phyloP scores from a whole-genome alignment of 2,113 vertebrate species.

The Urocynchramus pylzowi region DNA sequence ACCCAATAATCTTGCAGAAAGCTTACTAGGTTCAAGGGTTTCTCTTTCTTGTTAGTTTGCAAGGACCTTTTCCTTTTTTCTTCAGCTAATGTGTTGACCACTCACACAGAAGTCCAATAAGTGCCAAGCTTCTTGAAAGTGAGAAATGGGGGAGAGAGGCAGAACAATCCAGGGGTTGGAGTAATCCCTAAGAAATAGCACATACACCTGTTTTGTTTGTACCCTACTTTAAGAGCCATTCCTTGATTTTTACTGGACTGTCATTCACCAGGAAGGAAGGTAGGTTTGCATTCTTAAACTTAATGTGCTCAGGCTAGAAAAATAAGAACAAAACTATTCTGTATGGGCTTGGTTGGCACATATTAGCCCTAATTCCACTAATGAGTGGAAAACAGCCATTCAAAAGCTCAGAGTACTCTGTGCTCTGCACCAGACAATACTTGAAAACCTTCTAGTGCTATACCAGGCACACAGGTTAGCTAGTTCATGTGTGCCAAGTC shows the following conservation, averaged over 20 bases:
- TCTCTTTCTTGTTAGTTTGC: neutral
- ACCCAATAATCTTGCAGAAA: neutral
- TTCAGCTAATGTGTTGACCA: neutral
- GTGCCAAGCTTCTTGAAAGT: neutral
- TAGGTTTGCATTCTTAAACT: neutral
- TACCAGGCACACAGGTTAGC: neutral
- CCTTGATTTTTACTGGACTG: neutral
- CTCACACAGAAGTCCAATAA: neutral
- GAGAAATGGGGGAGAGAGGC: neutral
- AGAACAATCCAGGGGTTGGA: neutral
- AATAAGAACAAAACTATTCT: neutral
- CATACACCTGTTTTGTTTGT: neutral
- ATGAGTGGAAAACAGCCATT: neutral
- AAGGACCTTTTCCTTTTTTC: neutral
- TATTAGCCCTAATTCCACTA: neutral
- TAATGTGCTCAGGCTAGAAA: neutral
- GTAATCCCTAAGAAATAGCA: neutral
- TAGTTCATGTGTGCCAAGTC: neutral
- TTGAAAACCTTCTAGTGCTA: neutral
- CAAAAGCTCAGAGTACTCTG: neutral
- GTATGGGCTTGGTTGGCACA: neutral
- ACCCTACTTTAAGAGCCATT: neutral
- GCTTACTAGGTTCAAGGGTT: neutral
- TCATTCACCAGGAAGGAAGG: neutral
- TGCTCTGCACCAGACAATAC: neutral